These are phyloP conservation scores for Philereme transversata DNA, from an alignment of 2,888 invertebrate species.

Conservation along the genomic window DNA sequence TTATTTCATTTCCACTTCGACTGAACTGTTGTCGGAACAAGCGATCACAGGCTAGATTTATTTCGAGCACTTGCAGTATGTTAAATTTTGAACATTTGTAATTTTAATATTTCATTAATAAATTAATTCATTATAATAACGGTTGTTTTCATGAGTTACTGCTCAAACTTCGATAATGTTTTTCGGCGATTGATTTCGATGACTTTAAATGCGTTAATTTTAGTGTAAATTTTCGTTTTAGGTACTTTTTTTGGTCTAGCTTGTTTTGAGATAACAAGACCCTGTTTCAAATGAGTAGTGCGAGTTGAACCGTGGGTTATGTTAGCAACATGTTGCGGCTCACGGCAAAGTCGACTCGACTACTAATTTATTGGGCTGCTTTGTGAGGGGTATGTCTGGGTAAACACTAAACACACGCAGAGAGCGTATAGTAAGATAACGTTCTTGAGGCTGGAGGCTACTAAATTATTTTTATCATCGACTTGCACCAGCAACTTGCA, in stretches of 20 bases:
- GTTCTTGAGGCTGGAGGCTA: slow-evolving; percentile 53
- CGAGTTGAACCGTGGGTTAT: slow-evolving; percentile 65
- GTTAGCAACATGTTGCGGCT: slow-evolving; percentile 64
- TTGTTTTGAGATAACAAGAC: slow-evolving; percentile 44
- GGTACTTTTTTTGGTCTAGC: slow-evolving; percentile 36
- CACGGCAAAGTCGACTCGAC: slow-evolving; percentile 64
- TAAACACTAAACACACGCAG: slow-evolving; percentile 74
- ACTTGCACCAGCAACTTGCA: slow-evolving; percentile 55
- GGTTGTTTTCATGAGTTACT: too few relatives aligned
- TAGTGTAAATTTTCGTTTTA: slow-evolving; percentile 25
- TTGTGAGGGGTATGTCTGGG: slow-evolving; percentile 66
- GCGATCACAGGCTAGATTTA: slow-evolving; percentile 43
- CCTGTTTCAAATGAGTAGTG: slow-evolving; percentile 54
- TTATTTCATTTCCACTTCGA: slow-evolving; percentile 73
- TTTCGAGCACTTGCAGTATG: slow-evolving; percentile 34
- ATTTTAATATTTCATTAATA: not conserved
- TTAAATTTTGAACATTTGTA: slow-evolving; percentile 31
- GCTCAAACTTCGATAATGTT: slow-evolving; percentile 15
- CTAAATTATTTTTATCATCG: slow-evolving; percentile 74
- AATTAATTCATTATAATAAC: too few relatives aligned
- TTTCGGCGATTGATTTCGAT: slow-evolving; percentile 27
- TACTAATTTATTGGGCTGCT: slow-evolving; percentile 78
- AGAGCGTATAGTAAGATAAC: slow-evolving; percentile 59
- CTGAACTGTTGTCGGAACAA: slow-evolving; percentile 54
- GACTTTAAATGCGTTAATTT: slow-evolving; percentile 29